phyloP scores from a whole-genome alignment of 2,888 invertebrate genomes.

The Spodoptera exigua region DNA sequence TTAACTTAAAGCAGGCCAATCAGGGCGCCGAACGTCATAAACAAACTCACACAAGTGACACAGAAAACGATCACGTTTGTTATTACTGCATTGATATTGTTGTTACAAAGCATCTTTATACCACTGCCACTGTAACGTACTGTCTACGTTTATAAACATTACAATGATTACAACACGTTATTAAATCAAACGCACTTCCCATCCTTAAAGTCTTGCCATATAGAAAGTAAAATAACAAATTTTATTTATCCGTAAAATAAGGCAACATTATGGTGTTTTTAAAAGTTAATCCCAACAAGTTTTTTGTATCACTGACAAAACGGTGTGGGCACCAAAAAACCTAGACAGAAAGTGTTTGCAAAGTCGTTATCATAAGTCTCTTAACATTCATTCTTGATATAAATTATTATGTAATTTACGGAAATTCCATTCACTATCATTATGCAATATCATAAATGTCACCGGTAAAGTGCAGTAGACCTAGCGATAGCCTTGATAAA shows the following conservation, averaged over 20 bases:
- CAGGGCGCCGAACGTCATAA: no score
- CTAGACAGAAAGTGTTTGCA: constrained; percentile 1
- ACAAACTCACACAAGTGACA: no score
- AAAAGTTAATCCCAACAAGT: no score
- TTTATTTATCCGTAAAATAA: no score
- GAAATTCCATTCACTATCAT: constrained; percentile 5
- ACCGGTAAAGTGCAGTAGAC: constrained; percentile 4
- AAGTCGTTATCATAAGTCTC: constrained; percentile 20
- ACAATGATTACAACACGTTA: constrained; percentile 19
- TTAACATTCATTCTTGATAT: constrained; percentile 18
- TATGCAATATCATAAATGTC: background rate
- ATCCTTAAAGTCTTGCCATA: no score
- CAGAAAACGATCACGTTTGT: constrained; percentile 19
- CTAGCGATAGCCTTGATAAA: constrained; percentile 20
- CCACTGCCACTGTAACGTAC: constrained; percentile 22
- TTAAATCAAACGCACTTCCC: constrained; percentile 18
- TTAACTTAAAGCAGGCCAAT: no score
- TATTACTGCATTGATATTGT: constrained; percentile 35
- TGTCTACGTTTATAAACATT: constrained; percentile 32
- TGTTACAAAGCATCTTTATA: constrained; percentile 42
- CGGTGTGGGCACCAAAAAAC: background rate
- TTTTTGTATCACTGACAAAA: no score
- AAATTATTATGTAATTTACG: constrained; percentile 15
- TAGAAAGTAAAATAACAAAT: no score
- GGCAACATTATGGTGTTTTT: no score